Evolutionary conservation across 2,888 invertebrate species (phyloP), one percentile per base, ranked within the genome.

Genomic region (Harpalus rubripes): DNA sequence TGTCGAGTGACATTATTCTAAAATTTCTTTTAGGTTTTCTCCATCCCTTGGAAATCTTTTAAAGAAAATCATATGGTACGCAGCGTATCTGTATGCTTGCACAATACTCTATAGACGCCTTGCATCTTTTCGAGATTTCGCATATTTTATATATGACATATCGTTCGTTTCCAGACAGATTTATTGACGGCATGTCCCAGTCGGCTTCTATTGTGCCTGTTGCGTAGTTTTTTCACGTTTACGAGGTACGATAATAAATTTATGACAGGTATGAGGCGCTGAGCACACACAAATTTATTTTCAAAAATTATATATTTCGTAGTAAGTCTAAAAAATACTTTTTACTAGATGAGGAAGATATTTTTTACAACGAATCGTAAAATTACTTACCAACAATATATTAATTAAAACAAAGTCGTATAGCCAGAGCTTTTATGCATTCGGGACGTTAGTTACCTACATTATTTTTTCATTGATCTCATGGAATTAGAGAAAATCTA

Each of bases 61-160:
- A 52, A 52, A 52, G 44, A 12, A 10, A 52, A 52, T 52, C 44
- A 12, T 12, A 52, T 52, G 44, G 44, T 52, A 52, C 44, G 44
- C 44, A 52, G 2, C 44, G 8, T 52, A 8, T 52, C 32, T 32
- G 32, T 52, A 10, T 52, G 44, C 44, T 12, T 52, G 44, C 44
- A 52, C 44, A 52, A 52, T 52, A 12, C 44, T 52, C 10, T 52
- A 52, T 10, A 52, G 44, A 52, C 44, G 44, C 10, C 44, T 52
- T 52, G 44, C 44, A 52, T 52, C 44, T 32, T 52, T 52, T 8
- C 44, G 44, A 52, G 44, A 52, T 58, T 81, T 52, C 44, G 44
- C 63, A 63, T 81, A 81, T 81, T 81, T 81, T 80, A 80, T 81
- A 41, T 63, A 81, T 81, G 81, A 63, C 81, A 44, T 61, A 81